Evolutionary conservation across 1,140 invertebrate genomes (phyloP), one percentile per base, ranked within the genome.

Genomic region (Lucilia sericata): DNA sequence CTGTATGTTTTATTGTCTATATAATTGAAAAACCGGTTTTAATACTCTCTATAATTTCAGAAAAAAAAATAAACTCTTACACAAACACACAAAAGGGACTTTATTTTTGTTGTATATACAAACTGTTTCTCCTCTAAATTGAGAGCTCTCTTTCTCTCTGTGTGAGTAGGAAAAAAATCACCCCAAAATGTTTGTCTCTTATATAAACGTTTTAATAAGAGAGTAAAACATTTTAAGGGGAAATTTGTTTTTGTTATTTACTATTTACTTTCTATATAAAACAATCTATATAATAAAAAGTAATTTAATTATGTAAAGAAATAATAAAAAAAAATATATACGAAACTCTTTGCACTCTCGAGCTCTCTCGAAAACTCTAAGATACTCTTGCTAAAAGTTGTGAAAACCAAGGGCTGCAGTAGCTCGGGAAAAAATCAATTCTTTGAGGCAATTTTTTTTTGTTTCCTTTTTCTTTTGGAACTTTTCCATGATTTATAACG

Each of bases 21-120:
- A 21, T 49, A 80, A 80, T 51, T 80, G 76, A 80, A 80, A 78
- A 80, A 80, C 76, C 76, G 76, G 76, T 80, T 80, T 80, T 80
- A 47, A 70, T 51, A 13, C 76, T 13, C 76, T 49, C 42, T 51
- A 30, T 30, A 47, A 49, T 80, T 80, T 51, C 49, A 4, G 25
- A 14, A 76, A 51, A 4, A 49, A 17, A 76, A 13, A 49, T 9
- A 70, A 14, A 14, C 13, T 17, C 60, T 21, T n/a, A 21, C 65
- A 21, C 19, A 70, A 70, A 21, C 21, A 19, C n/a, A 49, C 21
- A 30, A 80, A 80, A 80, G 76, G 76, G 76, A 80, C 75, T n/a
- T 80, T 49, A n/a, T 49, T 10, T 14, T 47, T 17, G 10, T 5
- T 78, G 9, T 51, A 49, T 80, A 80, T 1, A 80, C 19, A 49